Percentiles rank a stretch among this genome's conserved stretches.
These are phyloP conservation scores for Monodelphis domestica DNA, from an alignment of 2,797 vertebrate genomes.

Conservation along the genomic window DNA sequence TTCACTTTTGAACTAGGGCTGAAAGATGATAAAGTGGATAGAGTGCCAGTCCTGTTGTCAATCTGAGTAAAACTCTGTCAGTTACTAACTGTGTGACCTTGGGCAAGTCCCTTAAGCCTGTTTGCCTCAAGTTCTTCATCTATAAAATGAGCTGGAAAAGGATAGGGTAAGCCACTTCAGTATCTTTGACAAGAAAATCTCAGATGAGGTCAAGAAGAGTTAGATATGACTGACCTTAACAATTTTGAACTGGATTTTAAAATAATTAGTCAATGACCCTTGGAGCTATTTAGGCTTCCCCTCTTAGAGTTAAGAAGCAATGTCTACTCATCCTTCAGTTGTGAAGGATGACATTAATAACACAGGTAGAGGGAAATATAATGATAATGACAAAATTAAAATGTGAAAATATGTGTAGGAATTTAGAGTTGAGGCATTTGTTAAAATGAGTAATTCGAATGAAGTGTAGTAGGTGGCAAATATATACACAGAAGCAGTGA, in stretches of 20 bases:
- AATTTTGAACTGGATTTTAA: conserved; percentile 12
- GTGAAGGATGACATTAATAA: background rate
- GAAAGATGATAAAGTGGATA: too few relatives aligned
- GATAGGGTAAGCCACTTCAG: too few relatives aligned
- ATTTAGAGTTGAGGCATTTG: conserved; percentile 16
- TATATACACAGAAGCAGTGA: conserved; percentile 42
- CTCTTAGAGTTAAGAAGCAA: background rate
- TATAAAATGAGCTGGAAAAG: too few relatives aligned
- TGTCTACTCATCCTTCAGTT: background rate
- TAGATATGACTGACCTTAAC: too few relatives aligned
- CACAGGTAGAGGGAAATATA: background rate
- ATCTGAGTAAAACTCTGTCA: too few relatives aligned
- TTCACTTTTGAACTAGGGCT: too few relatives aligned
- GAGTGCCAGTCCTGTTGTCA: too few relatives aligned
- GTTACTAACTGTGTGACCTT: too few relatives aligned
- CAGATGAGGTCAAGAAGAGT: too few relatives aligned
- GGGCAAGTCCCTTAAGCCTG: too few relatives aligned
- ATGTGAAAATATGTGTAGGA: background rate
- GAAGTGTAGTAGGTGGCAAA: background rate
- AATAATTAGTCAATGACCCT: background rate
- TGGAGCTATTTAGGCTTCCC: background rate
- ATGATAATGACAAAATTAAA: background rate
- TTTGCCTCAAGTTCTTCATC: too few relatives aligned
- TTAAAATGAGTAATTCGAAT: background rate
- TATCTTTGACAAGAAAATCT: too few relatives aligned